Base-by-base conservation (phyloP, 2,888 invertebrate species). In the Ophion slaviceki region DNA sequence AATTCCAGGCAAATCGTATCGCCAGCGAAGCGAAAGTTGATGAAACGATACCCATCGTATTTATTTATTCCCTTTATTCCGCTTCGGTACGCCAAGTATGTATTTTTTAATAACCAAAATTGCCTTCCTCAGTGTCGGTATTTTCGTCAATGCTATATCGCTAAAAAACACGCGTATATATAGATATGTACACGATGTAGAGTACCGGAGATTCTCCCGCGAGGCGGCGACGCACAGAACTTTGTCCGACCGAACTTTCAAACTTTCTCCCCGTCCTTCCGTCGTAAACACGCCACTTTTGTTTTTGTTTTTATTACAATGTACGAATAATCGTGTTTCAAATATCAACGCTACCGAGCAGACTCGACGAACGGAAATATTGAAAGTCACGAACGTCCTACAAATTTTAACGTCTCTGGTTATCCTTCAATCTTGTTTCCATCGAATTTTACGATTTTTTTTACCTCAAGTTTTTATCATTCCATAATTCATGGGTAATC, bases 1-100 rank as follows among this genome's bases (percentile, higher is more conserved):
- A 91, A 84, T 90, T 91, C 91, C 91, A 91, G n/a, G 90, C 91
- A 28, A 91, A 88, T 68, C 89, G 88, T 72, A 91, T 88, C 17
- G 91, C 90, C 79, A 91, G 77, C 17, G 90, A 90, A 36, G 90
- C 89, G 80, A 91, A 91, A 67, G 91, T 91, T 61, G 91, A 91
- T 76, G 91, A 90, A 7, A 91, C 89, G 84, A 91, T 90, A 59
- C 91, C 91, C 91, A 91, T 88, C 47, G 81, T 87, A 72, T 24
- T 78, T 59, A 70, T 28, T 76, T 64, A 53, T 68, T 20, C 36
- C 36, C 47, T 77, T 67, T 77, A 20, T 68, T 32, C 47, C 2
- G n/a, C 28, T 47, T 47, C 24, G 20, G 36, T 53, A 59, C 59
- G 36, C 11, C n/a, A 59, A 53, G 36, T 36, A n/a, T 17, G 70